A percentile compares a stretch with the other conserved stretches of the same genome.
These are phyloP conservation scores for Drosophila meridionalis DNA, from an alignment of 2,888 invertebrate species.

Conservation along the genomic window DNA sequence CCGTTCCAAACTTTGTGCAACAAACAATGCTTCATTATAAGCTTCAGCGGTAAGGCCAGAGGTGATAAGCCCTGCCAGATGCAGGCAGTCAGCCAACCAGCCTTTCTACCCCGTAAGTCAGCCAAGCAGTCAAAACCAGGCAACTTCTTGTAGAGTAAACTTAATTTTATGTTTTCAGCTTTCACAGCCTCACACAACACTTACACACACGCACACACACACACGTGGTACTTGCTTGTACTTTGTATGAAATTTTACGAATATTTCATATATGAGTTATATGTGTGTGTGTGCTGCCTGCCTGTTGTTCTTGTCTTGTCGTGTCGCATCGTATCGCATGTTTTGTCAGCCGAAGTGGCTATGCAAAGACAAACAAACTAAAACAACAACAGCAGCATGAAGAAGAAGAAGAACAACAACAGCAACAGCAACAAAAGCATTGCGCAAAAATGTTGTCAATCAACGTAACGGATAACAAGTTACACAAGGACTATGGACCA, in stretches of 20 bases:
- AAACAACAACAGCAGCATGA: conserved; percentile 40
- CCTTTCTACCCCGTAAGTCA: conserved; percentile 10
- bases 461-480: conserved; percentile 67
- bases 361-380: conserved; percentile 70
- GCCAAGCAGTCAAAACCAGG: conserved; percentile 24
- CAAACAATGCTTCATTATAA: conserved; percentile 81
- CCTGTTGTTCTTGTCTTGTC: conserved; percentile 56
- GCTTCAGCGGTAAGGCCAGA: conserved; percentile 68
- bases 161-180: conserved; percentile 73
- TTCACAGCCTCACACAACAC: conserved; percentile 33
- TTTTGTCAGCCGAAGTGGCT: conserved; percentile 76
- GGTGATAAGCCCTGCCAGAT: conserved; percentile 78
- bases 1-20: conserved; percentile 71
- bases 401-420: conserved; percentile 36
- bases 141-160: conserved; percentile 72
- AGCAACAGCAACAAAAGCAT: conserved; percentile 41
- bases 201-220: conserved; percentile 32
- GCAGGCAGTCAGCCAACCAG: conserved; percentile 46
- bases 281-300: conserved; percentile 16
- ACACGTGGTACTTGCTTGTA: conserved; percentile 62
- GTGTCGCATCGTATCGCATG: conserved; percentile 72
- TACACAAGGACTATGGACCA: conserved; percentile 38
- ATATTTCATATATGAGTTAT: conserved; percentile 76
- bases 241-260: conserved; percentile 77
- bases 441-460: conserved; percentile 78